These are phyloP conservation scores for Mionectes macconnelli DNA, from an alignment of 2,113 vertebrate genomes.

Conservation along the genomic window DNA sequence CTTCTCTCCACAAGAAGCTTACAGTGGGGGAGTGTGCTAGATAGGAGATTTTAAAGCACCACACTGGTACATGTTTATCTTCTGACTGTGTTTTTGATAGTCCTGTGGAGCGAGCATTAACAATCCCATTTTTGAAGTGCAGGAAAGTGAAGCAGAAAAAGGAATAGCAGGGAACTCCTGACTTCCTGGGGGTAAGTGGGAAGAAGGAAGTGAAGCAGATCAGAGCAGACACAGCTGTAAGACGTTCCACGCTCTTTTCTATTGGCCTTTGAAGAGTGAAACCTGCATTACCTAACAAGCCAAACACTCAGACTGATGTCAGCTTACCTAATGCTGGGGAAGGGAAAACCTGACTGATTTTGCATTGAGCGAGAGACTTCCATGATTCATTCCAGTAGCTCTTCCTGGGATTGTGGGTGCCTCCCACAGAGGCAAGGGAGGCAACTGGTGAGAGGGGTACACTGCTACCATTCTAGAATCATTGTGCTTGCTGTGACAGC, in stretches of 20 bases:
- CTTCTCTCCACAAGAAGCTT: background rate
- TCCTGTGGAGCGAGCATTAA: background rate
- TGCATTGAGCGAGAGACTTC: background rate
- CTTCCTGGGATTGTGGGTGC: background rate
- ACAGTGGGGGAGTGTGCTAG: background rate
- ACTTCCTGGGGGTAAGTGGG: background rate
- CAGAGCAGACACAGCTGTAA: background rate
- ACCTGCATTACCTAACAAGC: background rate
- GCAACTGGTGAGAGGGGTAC: background rate
- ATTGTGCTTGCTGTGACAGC: background rate
- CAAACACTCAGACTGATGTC: background rate
- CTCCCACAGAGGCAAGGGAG: background rate
- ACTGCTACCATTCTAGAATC: background rate
- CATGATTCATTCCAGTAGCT: background rate
- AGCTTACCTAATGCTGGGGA: background rate
- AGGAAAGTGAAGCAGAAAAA: background rate
- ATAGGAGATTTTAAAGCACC: background rate
- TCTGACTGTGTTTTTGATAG: background rate
- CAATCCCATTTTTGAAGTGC: background rate
- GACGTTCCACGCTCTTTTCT: background rate
- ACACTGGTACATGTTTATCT: background rate
- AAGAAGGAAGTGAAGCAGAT: background rate
- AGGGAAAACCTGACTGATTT: background rate
- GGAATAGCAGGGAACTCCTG: background rate
- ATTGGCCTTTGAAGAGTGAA: background rate